Base-by-base conservation (phyloP, 2,888 invertebrate genomes). In the Rhynchonema sp. region DNA sequence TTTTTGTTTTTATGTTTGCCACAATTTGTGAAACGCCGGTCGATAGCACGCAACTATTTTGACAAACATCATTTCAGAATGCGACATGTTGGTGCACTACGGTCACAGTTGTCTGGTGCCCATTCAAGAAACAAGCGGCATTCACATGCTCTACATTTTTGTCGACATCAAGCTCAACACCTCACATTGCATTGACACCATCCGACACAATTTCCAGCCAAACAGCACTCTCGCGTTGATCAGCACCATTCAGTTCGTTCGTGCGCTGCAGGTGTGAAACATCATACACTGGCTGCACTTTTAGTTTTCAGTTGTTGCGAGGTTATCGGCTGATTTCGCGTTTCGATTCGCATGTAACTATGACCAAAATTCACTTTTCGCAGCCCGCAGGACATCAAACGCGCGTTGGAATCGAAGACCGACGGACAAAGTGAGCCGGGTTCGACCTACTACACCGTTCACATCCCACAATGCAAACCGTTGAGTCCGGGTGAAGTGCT, bases 141-240 rank as follows among this genome's bases (percentile, higher is more conserved):
- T 98, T 58, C 88, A 88, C 76, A 84, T 96, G 67, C 80, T 98
- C 59, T 99, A 99, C 73, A 82, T 99, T 65, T 99, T 99, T 79
- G 98, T 99, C 28, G 94, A 94, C 73, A 96, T 98, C 60, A 87
- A 90, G 78, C 88, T 98, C 67, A 94, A 98, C 75, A 82, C 86
- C 0, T 78, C 84, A 61, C 96, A 98, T 77, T 87, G 94, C 72
- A 80, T 92, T 62, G 86, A 92, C 67, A 89, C 13, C 55, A 30
- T 30, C 3, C 29, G n/a, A 30, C 30, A 55, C n/a, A 55, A 29
- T 22, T 55, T 55, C 30, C 29, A 3, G 9, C 63, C 67, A 25
- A 69, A 70, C 2, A 63, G 67, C 22, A 79, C 78, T 73, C 74
- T 96, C 65, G 87, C 86, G 20, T 78, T 98, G 69, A 88, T 96